Evolutionary conservation across 2,888 invertebrate species (phyloP).

Genomic region (Sisyra terminalis): DNA sequence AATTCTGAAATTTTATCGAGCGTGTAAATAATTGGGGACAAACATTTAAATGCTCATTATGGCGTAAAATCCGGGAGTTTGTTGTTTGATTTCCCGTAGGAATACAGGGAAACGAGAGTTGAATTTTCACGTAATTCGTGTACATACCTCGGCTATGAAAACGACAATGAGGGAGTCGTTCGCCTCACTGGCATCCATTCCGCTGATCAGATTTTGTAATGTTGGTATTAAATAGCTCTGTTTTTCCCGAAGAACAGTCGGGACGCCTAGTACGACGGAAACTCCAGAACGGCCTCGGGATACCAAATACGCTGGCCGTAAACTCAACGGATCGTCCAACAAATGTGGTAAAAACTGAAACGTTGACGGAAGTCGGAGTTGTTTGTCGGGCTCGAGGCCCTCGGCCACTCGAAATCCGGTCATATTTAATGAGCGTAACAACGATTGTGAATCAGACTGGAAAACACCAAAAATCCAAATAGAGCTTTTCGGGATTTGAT

Average conservation of each 20-base stretch:
- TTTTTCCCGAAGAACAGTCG: conserved; percentile 77
- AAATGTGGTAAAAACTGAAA: conserved; percentile 80
- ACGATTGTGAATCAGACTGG: conserved; percentile 17
- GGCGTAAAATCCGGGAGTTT: too few species aligned
- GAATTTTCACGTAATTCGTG: too few species aligned
- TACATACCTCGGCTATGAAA: conserved; percentile 61
- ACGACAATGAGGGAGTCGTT: conserved; percentile 73
- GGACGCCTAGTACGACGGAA: conserved; percentile 73
- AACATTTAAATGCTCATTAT: too few species aligned
- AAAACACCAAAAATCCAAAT: conserved; percentile 5
- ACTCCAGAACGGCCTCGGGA: conserved; percentile 58
- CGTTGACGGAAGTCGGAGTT: conserved; percentile 57
- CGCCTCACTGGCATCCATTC: conserved; percentile 54
- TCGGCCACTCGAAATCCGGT: conserved; percentile 32
- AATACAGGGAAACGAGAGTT: too few species aligned
- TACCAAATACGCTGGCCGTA: conserved; percentile 63
- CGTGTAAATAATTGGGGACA: too few species aligned
- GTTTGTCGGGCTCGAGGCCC: conserved; percentile 25
- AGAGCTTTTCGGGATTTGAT: conserved; percentile 20
- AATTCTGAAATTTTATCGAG: not conserved
- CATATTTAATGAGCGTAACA: conserved; percentile 30
- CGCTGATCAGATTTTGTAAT: conserved; percentile 64
- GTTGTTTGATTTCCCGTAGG: too few species aligned
- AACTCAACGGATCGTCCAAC: conserved; percentile 55
- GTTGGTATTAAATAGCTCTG: conserved; percentile 77